Evolutionary conservation across 2,113 vertebrate genomes (phyloP).

Genomic region (Axis porcinus): DNA sequence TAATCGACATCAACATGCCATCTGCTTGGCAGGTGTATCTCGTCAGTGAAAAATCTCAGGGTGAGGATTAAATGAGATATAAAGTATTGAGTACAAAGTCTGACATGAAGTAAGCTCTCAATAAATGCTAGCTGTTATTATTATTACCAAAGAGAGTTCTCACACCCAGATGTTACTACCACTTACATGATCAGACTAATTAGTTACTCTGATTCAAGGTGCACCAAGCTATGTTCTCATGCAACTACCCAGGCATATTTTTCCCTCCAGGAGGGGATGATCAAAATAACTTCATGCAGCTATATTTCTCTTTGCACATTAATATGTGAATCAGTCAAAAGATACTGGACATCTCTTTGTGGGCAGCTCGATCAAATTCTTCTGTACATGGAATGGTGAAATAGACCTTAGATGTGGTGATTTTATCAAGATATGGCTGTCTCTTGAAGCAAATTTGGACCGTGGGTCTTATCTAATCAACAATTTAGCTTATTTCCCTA

Average conservation of each 20-base stretch:
- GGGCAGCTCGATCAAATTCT: not conserved
- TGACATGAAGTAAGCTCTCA: not conserved
- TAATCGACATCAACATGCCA: not conserved
- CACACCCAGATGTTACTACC: not conserved
- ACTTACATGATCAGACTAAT: slow-evolving; percentile 24
- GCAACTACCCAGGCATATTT: not conserved
- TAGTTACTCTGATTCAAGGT: not conserved
- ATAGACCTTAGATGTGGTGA: not conserved
- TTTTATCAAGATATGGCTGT: not conserved
- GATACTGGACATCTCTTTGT: not conserved
- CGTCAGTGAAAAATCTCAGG: not conserved
- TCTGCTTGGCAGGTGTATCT: not conserved
- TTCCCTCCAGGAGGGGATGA: not conserved
- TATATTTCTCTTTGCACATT: slow-evolving; percentile 15
- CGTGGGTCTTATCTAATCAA: not conserved
- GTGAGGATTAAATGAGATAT: slow-evolving; percentile 37
- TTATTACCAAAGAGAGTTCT: slow-evolving; percentile 7
- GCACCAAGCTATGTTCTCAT: not conserved
- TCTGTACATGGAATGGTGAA: not conserved
- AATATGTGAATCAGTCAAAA: not conserved
- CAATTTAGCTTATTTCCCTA: not conserved
- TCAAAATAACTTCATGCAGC: not conserved
- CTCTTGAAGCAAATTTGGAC: not conserved
- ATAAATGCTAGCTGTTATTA: slow-evolving; percentile 11
- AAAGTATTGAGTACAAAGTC: not conserved